These are phyloP conservation scores for Callaeas wilsoni DNA, from an alignment of 2,113 vertebrate genomes.

Conservation along the genomic window DNA sequence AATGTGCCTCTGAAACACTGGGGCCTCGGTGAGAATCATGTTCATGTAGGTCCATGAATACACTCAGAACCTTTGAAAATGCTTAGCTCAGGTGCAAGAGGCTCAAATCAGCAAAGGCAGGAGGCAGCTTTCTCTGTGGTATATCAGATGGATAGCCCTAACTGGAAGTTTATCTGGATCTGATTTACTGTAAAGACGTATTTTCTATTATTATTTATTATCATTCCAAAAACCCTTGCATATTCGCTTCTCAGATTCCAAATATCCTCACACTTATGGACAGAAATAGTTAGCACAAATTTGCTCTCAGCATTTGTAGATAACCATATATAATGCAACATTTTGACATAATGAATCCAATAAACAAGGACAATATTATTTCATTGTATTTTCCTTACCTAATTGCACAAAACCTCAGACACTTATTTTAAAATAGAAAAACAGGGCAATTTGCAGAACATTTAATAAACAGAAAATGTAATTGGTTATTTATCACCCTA, in stretches of 20 bases:
- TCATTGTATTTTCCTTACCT: neutral
- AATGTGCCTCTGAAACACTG: neutral
- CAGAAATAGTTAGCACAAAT: neutral
- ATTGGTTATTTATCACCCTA: neutral
- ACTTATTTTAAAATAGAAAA: neutral
- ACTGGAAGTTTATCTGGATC: neutral
- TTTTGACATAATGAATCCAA: neutral
- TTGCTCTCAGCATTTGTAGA: neutral
- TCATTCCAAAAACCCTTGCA: neutral
- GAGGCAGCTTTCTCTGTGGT: neutral
- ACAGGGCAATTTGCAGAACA: neutral
- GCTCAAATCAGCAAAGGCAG: accelerated
- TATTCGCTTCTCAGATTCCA: neutral
- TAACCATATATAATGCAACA: neutral
- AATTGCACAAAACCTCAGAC: neutral
- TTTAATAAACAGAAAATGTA: neutral
- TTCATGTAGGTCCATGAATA: neutral
- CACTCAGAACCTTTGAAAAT: neutral
- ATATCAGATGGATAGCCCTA: neutral
- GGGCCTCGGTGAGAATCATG: accelerated
- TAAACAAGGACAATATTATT: neutral
- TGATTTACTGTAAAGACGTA: neutral
- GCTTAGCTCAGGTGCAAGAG: neutral
- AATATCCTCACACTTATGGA: neutral
- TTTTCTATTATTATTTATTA: neutral